These are phyloP conservation scores for Drosophila fulvimacula DNA, from an alignment of 2,888 invertebrate genomes.

Conservation along the genomic window DNA sequence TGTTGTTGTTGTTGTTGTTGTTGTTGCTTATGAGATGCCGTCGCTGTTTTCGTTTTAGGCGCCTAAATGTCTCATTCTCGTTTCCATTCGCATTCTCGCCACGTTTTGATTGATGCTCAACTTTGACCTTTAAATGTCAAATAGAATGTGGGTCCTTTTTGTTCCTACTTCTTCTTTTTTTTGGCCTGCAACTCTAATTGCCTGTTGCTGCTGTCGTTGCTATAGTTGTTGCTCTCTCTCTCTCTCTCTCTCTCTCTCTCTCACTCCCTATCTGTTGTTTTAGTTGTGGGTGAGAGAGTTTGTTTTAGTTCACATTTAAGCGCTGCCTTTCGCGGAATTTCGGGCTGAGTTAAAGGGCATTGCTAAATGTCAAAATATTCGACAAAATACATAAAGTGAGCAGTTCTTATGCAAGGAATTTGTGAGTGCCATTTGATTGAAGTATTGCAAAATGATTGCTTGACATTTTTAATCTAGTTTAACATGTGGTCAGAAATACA, in stretches of 20 bases:
- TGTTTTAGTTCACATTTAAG: slow-evolving; percentile 17
- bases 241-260: no score
- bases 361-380: slow-evolving; percentile 15
- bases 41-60: slow-evolving; percentile 23
- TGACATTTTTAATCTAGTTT: neutral
- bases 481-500: neutral
- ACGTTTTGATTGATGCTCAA: slow-evolving; percentile 66
- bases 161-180: neutral
- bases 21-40: slow-evolving; percentile 8
- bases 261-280: neutral
- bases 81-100: slow-evolving; percentile 14
- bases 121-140: slow-evolving; percentile 78
- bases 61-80: slow-evolving; percentile 45
- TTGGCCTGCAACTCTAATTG: slow-evolving; percentile 56
- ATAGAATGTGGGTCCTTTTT: slow-evolving; percentile 34
- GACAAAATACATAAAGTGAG: neutral
- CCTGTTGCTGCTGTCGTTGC: slow-evolving; percentile 20
- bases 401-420: slow-evolving; percentile 3
- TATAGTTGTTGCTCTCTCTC: slow-evolving; percentile 14
- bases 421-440: neutral
- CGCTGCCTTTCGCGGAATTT: slow-evolving; percentile 33
- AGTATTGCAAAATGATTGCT: neutral
- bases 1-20: neutral
- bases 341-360: slow-evolving; percentile 28
- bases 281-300: slow-evolving; percentile 40